Evolutionary conservation across 2,113 vertebrate species (phyloP).

Genomic region (Lamprotornis superbus): DNA sequence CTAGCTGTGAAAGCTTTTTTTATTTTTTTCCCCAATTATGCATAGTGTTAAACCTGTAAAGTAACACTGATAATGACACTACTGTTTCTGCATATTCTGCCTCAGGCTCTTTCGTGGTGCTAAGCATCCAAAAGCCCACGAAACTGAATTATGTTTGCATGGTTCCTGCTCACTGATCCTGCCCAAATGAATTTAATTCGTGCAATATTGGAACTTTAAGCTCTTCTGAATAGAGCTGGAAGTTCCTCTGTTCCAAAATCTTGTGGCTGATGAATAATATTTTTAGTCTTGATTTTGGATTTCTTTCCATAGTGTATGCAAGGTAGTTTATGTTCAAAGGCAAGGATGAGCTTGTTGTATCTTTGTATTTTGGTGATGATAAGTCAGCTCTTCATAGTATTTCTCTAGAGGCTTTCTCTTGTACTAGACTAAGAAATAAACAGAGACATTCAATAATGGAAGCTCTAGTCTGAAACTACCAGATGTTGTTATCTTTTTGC

Average conservation of each 20-base stretch:
- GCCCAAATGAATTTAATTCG: background rate
- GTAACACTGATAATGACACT: background rate
- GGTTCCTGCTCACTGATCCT: background rate
- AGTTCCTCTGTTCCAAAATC: background rate
- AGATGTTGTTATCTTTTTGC: background rate
- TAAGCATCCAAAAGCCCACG: background rate
- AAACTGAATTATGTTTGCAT: background rate
- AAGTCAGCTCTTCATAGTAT: background rate
- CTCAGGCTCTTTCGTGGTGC: background rate
- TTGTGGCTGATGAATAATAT: background rate
- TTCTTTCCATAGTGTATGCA: background rate
- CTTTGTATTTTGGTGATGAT: background rate
- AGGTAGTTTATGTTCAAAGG: background rate
- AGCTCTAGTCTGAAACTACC: background rate
- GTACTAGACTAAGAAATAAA: background rate
- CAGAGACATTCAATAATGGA: background rate
- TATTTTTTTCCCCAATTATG: background rate
- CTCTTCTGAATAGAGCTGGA: background rate
- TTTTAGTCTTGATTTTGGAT: background rate
- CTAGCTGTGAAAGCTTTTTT: background rate
- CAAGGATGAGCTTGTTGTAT: background rate
- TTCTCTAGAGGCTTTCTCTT: background rate
- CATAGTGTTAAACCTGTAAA: background rate
- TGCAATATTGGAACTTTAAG: background rate
- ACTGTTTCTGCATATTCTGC: background rate